Evolutionary conservation across 1,140 invertebrate species (phyloP).

Genomic region (Neodiprion pinetum): DNA sequence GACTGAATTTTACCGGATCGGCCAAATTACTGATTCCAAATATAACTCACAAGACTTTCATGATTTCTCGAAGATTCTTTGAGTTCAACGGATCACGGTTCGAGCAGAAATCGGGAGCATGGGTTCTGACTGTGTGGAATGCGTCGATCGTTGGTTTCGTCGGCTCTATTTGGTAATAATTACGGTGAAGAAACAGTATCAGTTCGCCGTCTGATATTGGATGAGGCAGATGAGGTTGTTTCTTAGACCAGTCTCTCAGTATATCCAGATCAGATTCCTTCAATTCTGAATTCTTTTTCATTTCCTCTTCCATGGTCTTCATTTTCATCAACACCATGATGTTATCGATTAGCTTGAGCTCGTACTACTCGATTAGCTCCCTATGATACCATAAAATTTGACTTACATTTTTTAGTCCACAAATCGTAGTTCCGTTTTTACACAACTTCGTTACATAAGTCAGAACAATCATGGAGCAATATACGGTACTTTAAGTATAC

Average conservation of each 20-base stretch:
- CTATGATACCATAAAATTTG: too few relatives aligned
- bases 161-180: slow-evolving; percentile 67
- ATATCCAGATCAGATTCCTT: slow-evolving; percentile 40
- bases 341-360: too few relatives aligned
- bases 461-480: too few relatives aligned
- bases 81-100: slow-evolving; percentile 63
- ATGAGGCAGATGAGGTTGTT: slow-evolving; percentile 65
- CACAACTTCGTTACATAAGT: too few relatives aligned
- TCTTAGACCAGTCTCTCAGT: slow-evolving; percentile 47
- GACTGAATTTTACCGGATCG: neutral
- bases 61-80: slow-evolving; percentile 54
- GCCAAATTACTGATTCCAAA: neutral
- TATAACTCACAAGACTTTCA: slow-evolving; percentile 62
- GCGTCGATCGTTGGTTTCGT: slow-evolving; percentile 71
- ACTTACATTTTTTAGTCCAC: too few relatives aligned
- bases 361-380: too few relatives aligned
- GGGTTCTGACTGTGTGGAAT: slow-evolving; percentile 69
- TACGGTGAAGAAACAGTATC: slow-evolving; percentile 69
- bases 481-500: too few relatives aligned
- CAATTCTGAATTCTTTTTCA: slow-evolving; percentile 38
- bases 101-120: slow-evolving; percentile 67
- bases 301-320: slow-evolving; percentile 38
- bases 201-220: slow-evolving; percentile 66
- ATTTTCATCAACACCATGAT: slow-evolving; percentile 4
- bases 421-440: too few relatives aligned